Conservation (phyloP, 2,113 vertebrate genomes). For the Erinaceus europaeus region DNA sequence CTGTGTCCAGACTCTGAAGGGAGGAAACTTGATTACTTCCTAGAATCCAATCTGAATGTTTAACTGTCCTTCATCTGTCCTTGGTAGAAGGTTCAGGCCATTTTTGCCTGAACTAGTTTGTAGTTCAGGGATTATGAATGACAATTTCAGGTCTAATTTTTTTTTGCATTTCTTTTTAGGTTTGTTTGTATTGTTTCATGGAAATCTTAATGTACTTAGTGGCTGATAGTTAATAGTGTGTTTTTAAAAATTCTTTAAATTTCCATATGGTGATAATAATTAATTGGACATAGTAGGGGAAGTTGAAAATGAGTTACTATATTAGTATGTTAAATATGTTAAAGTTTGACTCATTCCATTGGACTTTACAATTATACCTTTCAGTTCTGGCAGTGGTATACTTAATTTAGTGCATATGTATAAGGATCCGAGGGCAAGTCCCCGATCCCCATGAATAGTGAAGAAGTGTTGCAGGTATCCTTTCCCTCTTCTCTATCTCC, state of each 20-base stretch:
- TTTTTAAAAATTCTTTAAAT: neutral
- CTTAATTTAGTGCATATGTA: no score
- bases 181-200: neutral
- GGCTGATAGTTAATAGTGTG: neutral
- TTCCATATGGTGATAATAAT: neutral
- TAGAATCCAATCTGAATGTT: neutral
- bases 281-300: neutral
- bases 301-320: neutral
- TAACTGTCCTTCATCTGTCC: neutral
- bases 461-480: no score
- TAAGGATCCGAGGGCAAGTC: no score
- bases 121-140: neutral
- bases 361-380: neutral
- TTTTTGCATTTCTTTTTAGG: constrained; percentile 2
- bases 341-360: neutral
- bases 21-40: neutral
- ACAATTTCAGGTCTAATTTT: neutral
- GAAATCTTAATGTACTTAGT: neutral
- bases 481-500: no score
- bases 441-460: no score
- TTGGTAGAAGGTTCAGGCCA: neutral
- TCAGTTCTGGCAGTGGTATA: no score
- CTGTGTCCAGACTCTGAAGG: neutral
- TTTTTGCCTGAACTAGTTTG: neutral
- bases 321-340: neutral